phyloP scores from a whole-genome alignment of 2,888 invertebrate genomes.

The Tachina grossa region DNA sequence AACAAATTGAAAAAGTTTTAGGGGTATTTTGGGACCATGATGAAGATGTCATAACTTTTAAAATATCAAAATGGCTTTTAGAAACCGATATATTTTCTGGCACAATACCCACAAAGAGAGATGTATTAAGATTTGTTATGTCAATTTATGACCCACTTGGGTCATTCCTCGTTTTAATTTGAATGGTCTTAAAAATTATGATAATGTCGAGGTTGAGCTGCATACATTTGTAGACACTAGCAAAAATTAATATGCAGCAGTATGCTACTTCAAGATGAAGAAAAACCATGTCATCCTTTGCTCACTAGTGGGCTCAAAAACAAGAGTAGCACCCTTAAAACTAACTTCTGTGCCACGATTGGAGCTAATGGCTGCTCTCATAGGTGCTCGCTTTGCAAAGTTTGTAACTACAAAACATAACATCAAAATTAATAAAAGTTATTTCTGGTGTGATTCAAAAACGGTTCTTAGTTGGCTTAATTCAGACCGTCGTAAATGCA shows the following conservation, averaged over 20 bases:
- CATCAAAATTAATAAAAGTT: not conserved
- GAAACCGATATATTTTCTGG: conserved; percentile 23
- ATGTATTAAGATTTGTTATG: too few relatives aligned
- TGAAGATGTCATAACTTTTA: conserved; percentile 54
- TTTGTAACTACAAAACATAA: not conserved
- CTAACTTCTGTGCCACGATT: conserved; percentile 11
- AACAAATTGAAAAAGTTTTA: conserved; percentile 36
- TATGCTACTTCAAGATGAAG: not conserved
- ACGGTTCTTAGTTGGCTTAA: not conserved
- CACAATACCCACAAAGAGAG: too few relatives aligned
- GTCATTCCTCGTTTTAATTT: conserved; percentile 15
- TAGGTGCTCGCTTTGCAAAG: not conserved
- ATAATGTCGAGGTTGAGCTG: not conserved
- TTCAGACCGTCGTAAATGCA: not conserved
- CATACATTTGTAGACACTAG: conserved; percentile 38
- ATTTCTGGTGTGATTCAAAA: not conserved
- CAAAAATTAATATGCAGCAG: not conserved
- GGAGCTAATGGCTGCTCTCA: not conserved
- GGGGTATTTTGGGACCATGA: conserved; percentile 27
- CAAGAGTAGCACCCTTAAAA: conserved; percentile 1
- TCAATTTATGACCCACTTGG: too few relatives aligned
- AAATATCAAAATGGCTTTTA: conserved; percentile 29
- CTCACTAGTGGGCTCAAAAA: not conserved
- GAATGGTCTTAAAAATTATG: conserved; percentile 10
- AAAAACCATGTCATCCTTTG: not conserved